These are phyloP conservation scores for Gonocerus acuteangulatus DNA, from an alignment of 2,888 invertebrate species.

Conservation along the genomic window DNA sequence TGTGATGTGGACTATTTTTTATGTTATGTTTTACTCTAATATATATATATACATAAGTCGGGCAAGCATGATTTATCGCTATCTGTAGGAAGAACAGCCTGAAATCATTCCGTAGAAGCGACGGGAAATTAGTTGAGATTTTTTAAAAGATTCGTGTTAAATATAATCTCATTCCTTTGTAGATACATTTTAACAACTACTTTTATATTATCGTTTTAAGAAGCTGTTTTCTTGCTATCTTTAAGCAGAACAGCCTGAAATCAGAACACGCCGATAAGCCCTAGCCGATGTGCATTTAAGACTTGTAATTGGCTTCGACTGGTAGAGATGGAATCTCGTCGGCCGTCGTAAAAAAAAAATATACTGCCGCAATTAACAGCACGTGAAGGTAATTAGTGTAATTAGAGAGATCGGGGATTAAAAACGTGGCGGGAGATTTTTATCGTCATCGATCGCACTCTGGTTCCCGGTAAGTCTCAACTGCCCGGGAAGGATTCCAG, in stretches of 20 bases:
- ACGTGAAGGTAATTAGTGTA: slow-evolving; percentile 16
- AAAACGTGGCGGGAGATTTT: slow-evolving; percentile 18
- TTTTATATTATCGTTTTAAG: too few relatives aligned
- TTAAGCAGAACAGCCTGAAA: background rate
- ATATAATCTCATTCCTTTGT: too few relatives aligned
- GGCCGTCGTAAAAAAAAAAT: background rate
- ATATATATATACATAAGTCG: too few relatives aligned
- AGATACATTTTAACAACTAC: too few relatives aligned
- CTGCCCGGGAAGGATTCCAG: too few relatives aligned
- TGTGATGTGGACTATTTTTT: too few relatives aligned
- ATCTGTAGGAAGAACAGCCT: too few relatives aligned
- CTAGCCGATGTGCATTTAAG: slow-evolving; percentile 14
- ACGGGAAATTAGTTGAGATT: too few relatives aligned
- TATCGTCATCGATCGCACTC: slow-evolving; percentile 6
- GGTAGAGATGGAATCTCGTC: slow-evolving; percentile 3
- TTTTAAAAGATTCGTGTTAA: too few relatives aligned
- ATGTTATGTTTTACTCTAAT: too few relatives aligned
- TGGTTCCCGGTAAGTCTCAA: background rate
- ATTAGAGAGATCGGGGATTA: slow-evolving; percentile 16
- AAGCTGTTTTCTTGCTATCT: background rate
- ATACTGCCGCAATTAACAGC: slow-evolving; percentile 10
- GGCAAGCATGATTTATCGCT: too few relatives aligned
- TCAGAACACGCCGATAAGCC: slow-evolving; percentile 1
- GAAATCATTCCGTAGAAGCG: too few relatives aligned
- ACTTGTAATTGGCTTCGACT: slow-evolving; percentile 8